Percentiles rank a stretch among this genome's conserved stretches.
phyloP scores from a whole-genome alignment of 1,140 invertebrate species.

The Dreissena polymorpha region DNA sequence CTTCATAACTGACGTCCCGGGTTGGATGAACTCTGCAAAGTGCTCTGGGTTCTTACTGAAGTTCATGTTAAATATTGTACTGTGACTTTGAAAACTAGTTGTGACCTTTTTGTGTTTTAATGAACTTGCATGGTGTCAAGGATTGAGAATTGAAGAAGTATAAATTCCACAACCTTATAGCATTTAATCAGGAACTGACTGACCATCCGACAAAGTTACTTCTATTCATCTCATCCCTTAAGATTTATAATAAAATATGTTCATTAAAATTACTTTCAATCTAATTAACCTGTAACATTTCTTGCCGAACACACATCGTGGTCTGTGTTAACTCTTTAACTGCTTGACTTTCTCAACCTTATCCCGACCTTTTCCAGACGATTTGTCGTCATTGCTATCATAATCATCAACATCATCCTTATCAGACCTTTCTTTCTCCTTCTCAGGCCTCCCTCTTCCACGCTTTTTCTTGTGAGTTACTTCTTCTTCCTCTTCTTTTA shows the following conservation, averaged over 20 bases:
- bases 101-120: no score
- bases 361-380: slow-evolving; percentile 48
- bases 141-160: no score
- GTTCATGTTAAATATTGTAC: not conserved
- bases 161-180: no score
- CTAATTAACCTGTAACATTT: slow-evolving; percentile 77
- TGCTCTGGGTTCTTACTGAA: slow-evolving; percentile 46
- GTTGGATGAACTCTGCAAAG: slow-evolving; percentile 51
- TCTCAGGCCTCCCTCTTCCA: not conserved
- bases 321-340: slow-evolving; percentile 54
- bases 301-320: slow-evolving; percentile 75
- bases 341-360: slow-evolving; percentile 36
- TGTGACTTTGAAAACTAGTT: no score
- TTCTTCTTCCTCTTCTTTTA: slow-evolving; percentile 43
- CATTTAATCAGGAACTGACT: no score
- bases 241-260: no score
- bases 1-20: slow-evolving; percentile 81
- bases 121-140: no score
- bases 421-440: slow-evolving; percentile 44
- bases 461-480: not conserved
- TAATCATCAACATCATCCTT: slow-evolving; percentile 57
- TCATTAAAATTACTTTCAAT: not conserved
- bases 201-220: no score
- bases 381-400: slow-evolving; percentile 37
- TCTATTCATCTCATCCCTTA: no score